Base-by-base conservation (phyloP, 92 coral and sea anemone genomes). In the Heliopora coerulea region DNA sequence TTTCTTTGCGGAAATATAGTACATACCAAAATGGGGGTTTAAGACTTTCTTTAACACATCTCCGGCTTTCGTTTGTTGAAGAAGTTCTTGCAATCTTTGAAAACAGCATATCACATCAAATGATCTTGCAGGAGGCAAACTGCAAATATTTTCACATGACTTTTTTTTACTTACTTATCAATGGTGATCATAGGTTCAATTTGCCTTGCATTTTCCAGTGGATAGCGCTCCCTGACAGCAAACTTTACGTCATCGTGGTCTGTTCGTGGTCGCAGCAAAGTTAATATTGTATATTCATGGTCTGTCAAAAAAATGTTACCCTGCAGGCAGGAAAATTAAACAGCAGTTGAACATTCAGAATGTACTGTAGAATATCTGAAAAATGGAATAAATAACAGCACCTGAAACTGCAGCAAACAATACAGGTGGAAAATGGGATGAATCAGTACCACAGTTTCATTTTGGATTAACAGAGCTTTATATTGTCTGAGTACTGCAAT, bases 241-340 rank as follows among this genome's bases (percentile, higher is more conserved):
- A 89, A 90, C 56, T 86, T 76, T 18, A 90, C 96, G 83, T 93
- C 98, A 35, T 93, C 98, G 28, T 85, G 85, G 42, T 93, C 98
- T 10, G 86, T 89, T 80, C 98, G 81, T 39, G 91, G 83, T 46
- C 98, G 62, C 65, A 93, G 91, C 34, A 93, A 87, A 78, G 82
- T 87, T 73, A 93, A 80, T 10, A 93, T 93, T 18, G 81, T 74
- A 77, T 93, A 93, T 44, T 85, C 96, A 42, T 59, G 85, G 58
- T 93, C 98, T 24, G 98, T 90, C 59, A 90, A 80, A 61, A 93
- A 88, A 66, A 93, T 84, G 74, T 93, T 93, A 15, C 98, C 98
- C 98, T 93, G 65, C 62, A 40, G 28, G 29, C 34, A 25, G 49
- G 64, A 33, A 26, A 26, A 26, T 56, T 1, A 33, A 13, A 27